Percentiles rank a stretch among this genome's conserved stretches.
Conservation (phyloP, 2,113 vertebrate genomes). For the Psittacula cyanocephala region DNA sequence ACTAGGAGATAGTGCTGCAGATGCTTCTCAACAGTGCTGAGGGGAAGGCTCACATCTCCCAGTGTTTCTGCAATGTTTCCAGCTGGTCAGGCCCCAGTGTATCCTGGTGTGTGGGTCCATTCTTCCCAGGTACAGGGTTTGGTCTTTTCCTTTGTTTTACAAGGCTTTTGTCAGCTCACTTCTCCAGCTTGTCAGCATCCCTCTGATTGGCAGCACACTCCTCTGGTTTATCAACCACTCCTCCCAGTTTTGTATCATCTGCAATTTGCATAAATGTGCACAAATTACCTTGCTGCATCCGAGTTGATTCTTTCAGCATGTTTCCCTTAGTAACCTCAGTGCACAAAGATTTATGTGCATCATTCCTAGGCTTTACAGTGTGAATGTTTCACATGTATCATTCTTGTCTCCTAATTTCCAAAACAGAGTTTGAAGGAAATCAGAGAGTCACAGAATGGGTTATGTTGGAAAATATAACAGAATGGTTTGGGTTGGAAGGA, state of each 20-base stretch:
- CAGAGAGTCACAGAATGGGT: not conserved
- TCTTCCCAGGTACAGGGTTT: not conserved
- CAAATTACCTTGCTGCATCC: not conserved
- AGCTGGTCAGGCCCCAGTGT: not conserved
- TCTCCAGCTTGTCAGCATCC: not conserved
- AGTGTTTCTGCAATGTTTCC: accelerated
- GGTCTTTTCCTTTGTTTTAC: not conserved
- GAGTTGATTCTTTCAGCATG: not conserved
- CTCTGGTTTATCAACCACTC: not conserved
- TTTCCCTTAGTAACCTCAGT: not conserved
- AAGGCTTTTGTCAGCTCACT: not conserved
- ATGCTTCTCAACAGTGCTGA: not conserved
- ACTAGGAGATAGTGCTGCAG: accelerated
- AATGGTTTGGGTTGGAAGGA: not conserved
- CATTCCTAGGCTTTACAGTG: not conserved
- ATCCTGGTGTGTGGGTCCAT: not conserved
- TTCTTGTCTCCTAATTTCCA: not conserved
- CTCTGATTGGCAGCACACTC: not conserved
- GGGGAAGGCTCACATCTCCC: not conserved
- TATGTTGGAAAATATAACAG: not conserved
- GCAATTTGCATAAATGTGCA: slow-evolving; percentile 10
- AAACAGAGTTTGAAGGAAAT: not conserved
- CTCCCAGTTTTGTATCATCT: not conserved
- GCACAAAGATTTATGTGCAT: not conserved
- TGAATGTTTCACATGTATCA: not conserved